Base-by-base conservation (phyloP, 2,888 invertebrate species). In the Orthosia incerta region DNA sequence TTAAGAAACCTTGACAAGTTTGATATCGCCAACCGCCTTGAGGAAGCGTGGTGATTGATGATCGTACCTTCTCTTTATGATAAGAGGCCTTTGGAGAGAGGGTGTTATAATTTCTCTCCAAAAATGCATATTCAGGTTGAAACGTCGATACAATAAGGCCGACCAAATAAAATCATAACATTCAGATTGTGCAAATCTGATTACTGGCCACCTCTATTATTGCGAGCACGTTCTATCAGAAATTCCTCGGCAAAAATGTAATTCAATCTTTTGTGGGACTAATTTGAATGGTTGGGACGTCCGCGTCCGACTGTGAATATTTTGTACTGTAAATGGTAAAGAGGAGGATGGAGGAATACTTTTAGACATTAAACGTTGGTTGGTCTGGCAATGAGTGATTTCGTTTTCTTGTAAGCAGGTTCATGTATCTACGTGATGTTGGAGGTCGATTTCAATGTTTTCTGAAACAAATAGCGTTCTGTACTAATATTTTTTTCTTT, bases 211-310 rank as follows among this genome's bases (percentile, higher is more conserved):
- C 65, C 12, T 67, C 18, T 75, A 87, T 84, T 84, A 77, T 66
- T 76, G 55, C 67, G 51, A 62, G 60, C 90, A 88, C 89, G 87
- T 86, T 76, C 53, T 26, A 50, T 11, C 59, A n/a, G 56, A 79
- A 85, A 83, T 84, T 86, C 75, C 82, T 76, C 75, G 78, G 79
- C 75, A 85, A 86, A 84, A 82, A 72, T 79, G 86, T 82, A 86
- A 89, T 89, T 88, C 84, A 90, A 89, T 90, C 89, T 86, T 83
- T 61, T 59, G 23, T 57, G 72, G 79, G 71, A 71, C 80, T 86
- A 85, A 89, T 88, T 89, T 81, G 67, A 77, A 68, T 75, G 78
- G 74, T 67, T 46, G 59, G 69, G 48, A 59, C 16, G 73, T 59
- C n/a, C 51, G 50, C 64, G 39, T 70, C 23, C 45, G 13, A 51